Conservation (phyloP, 1,140 invertebrate genomes). For the Heliconius congener region DNA sequence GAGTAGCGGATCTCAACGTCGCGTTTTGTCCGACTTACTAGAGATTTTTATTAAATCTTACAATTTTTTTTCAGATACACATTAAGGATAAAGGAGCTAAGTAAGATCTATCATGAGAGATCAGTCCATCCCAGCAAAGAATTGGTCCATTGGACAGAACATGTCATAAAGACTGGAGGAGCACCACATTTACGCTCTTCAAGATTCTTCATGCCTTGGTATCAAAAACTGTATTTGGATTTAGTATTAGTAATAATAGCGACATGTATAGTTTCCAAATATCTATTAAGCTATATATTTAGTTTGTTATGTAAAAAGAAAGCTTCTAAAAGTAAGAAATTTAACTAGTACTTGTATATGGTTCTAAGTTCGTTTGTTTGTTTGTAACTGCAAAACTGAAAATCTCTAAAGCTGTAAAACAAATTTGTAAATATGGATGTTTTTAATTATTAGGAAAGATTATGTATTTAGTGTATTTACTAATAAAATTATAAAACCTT, state of each 20-base stretch:
- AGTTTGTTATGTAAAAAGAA: slow-evolving; percentile 2
- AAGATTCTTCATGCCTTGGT: slow-evolving; percentile 50
- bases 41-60: not conserved
- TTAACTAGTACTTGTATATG: not conserved
- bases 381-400: too few relatives aligned
- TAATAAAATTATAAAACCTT: too few relatives aligned
- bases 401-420: too few relatives aligned
- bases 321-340: not conserved
- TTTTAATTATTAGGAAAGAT: too few relatives aligned
- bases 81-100: slow-evolving; percentile 34
- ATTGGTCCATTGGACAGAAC: slow-evolving; percentile 43
- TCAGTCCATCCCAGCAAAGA: slow-evolving; percentile 28
- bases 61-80: slow-evolving; percentile 33
- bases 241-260: slow-evolving; percentile 29
- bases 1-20: too few relatives aligned
- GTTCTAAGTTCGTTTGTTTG: too few relatives aligned
- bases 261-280: not conserved
- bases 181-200: slow-evolving; percentile 54
- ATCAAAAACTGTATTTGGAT: slow-evolving; percentile 59
- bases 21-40: not conserved
- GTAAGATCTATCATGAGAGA: slow-evolving; percentile 39
- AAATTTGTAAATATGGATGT: too few relatives aligned
- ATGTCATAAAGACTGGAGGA: slow-evolving; percentile 45
- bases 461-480: too few relatives aligned
- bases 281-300: slow-evolving; percentile 1